phyloP scores from a whole-genome alignment of 2,888 invertebrate genomes.

The Nasonovia ribisnigri region DNA sequence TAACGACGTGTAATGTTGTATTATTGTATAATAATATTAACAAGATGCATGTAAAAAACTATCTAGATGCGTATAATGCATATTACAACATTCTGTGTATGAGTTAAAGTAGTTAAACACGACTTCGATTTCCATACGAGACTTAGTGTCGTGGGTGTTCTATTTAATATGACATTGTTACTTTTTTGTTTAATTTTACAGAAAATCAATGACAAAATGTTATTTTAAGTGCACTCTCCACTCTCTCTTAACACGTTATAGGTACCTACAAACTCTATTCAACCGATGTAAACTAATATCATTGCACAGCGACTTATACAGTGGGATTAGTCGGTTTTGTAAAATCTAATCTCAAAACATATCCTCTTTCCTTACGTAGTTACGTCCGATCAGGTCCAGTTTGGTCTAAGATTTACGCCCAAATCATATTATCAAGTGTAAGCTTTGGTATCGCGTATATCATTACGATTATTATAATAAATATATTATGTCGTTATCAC shows the following conservation, averaged over 20 bases:
- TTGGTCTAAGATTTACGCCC: not conserved
- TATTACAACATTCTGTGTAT: not conserved
- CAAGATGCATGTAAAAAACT: not conserved
- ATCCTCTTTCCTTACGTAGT: not conserved
- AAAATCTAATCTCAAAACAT: not conserved
- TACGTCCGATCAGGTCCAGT: not conserved
- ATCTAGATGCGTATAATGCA: not conserved
- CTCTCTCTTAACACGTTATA: not conserved
- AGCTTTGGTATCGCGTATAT: not conserved
- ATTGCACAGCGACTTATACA: not conserved
- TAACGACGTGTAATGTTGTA: not conserved
- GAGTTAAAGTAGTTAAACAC: not conserved
- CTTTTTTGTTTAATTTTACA: not conserved
- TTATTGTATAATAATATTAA: not conserved
- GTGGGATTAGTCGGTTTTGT: not conserved
- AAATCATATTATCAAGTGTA: not conserved
- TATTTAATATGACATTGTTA: not conserved
- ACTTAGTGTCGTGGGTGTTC: not conserved
- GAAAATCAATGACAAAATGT: not conserved
- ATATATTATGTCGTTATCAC: not conserved
- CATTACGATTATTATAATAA: not conserved
- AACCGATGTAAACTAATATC: not conserved
- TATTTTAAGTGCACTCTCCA: not conserved
- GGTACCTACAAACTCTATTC: not conserved
- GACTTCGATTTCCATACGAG: not conserved